Evolutionary conservation across 2,113 vertebrate species (phyloP).

Genomic region (Muntiacus reevesi): DNA sequence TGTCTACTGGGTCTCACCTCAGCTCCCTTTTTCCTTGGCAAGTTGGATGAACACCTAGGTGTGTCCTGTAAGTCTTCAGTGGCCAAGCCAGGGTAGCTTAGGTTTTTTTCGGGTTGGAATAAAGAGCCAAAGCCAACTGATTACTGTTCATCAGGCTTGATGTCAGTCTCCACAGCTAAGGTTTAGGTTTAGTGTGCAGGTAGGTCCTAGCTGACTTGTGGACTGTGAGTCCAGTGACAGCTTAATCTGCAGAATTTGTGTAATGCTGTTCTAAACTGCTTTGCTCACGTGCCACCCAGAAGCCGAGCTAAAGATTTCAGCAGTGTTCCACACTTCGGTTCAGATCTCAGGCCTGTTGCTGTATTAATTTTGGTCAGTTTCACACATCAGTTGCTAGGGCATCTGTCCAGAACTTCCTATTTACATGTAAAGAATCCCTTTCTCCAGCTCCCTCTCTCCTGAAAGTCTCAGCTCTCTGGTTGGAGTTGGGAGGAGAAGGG

Average conservation of each 20-base stretch:
- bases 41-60: background rate
- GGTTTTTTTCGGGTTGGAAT: background rate
- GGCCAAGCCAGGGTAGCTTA: background rate
- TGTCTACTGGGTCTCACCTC: background rate
- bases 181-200: background rate
- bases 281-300: background rate
- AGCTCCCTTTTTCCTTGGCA: background rate
- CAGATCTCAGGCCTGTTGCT: background rate
- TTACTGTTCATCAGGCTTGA: background rate
- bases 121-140: background rate
- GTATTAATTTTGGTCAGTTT: background rate
- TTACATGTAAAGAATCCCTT: background rate
- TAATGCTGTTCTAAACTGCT: background rate
- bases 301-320: background rate
- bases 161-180: background rate
- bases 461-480: background rate
- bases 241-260: background rate
- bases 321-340: background rate
- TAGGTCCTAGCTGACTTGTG: background rate
- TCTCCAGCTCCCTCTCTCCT: background rate
- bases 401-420: background rate
- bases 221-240: background rate
- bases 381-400: background rate
- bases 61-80: background rate
- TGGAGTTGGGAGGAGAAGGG: background rate